Percentiles rank a stretch among this genome's conserved stretches.
Evolutionary conservation across 2,888 invertebrate genomes (phyloP).

Genomic region (Drosophila prolongata): DNA sequence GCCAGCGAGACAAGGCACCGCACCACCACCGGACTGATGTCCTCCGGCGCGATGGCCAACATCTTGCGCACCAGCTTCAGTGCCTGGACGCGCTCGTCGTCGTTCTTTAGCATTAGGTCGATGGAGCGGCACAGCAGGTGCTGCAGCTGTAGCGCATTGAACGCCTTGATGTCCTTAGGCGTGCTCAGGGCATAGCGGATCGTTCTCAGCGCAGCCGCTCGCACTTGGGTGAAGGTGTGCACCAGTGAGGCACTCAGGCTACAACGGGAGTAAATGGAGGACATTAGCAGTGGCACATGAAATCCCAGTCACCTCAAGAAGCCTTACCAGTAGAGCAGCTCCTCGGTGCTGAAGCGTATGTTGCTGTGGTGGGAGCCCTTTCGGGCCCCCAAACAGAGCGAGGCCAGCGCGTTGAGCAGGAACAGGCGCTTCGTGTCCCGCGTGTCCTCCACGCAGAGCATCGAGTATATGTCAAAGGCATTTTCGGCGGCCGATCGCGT

Average conservation of each 20-base stretch:
- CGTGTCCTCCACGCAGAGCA: constrained; percentile 86
- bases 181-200: constrained; percentile 93
- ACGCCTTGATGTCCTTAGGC: constrained; percentile 90
- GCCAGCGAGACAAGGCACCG: constrained; percentile 93
- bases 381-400: constrained; percentile 85
- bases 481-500: constrained; percentile 87
- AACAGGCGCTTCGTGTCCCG: constrained; percentile 92
- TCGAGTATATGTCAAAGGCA: constrained; percentile 87
- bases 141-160: constrained; percentile 93
- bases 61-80: constrained; percentile 91
- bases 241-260: constrained; percentile 94
- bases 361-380: constrained; percentile 61
- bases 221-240: constrained; percentile 94
- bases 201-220: constrained; percentile 94
- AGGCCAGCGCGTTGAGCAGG: constrained; percentile 95
- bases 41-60: constrained; percentile 87
- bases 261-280: constrained; percentile 24
- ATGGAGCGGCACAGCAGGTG: constrained; percentile 93
- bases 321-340: constrained; percentile 92
- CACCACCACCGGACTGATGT: constrained; percentile 90
- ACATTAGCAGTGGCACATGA: neutral
- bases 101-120: constrained; percentile 95
- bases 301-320: neutral
- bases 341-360: constrained; percentile 91
- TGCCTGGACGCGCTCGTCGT: constrained; percentile 96